Base-by-base conservation (phyloP, 2,797 vertebrate genomes). In the Argyrosomus regius region DNA sequence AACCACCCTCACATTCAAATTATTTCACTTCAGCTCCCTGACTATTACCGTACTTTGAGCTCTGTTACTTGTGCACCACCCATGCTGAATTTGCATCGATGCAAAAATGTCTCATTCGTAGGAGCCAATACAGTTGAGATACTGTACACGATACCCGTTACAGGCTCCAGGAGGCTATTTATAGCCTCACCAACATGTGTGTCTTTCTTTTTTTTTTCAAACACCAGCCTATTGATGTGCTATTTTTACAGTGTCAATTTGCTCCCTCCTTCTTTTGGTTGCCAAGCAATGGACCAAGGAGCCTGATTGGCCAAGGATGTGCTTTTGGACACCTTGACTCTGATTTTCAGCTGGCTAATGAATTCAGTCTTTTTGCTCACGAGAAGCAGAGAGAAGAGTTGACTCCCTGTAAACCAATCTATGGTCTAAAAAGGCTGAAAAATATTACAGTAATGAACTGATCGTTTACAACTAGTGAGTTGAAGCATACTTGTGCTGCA, bases 121-220 rank as follows among this genome's bases (percentile, higher is more conserved):
- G 86, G 88, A 60, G 78, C 81, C 77, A 90, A 85, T 75, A 93
- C 89, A 91, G 94, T 95, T 93, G 89, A 96, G 92, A 95, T 95
- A 96, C 88, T 82, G 83, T 91, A 91, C 94, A 95, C 77, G 75
- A 89, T 93, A 95, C 91, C 93, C 94, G 94, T 90, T 96, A 68
- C 79, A 89, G 83, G 91, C 88, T 72, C 69, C 77, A 80, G 87
- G 86, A 77, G 63, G 91, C 95, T 98, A 98, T 98, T 97, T 98
- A 97, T 98, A 98, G 95, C 92, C 87, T 86, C 91, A 82, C 86
- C 94, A 93, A 94, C 92, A 93, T 96, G 95, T 96, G 90, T 89
- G 73, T 85, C 82, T 91, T 85, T 82, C 71, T 73, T 81, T 95
- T 96, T 96, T 96, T 96, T 97, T 90, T 73, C 87, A 97, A 95